Evolutionary conservation across 2,113 vertebrate species (phyloP), one percentile per base, ranked within the genome.

Genomic region (Forbesichthys papilliferus): DNA sequence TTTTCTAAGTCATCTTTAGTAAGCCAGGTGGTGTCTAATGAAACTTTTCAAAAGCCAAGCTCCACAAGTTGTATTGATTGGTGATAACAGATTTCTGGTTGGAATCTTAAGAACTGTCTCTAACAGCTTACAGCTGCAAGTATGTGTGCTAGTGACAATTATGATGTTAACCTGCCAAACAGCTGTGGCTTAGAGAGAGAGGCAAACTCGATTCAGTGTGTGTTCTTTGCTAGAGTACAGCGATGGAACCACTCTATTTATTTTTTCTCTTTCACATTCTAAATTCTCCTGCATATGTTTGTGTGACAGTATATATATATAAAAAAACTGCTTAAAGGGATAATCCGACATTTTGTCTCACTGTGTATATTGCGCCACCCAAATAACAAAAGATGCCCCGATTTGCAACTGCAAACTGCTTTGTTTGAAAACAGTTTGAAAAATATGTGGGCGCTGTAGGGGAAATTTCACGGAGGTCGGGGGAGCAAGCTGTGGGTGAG

Each of bases 271-370:
- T 16, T 18, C 54, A 12, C 27, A n/a, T 48, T 42, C 52, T 27
- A 34, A 73, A 5, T 73, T 33, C 27, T 60, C 49, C 20, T 64
- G 4, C 4, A 67, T 34, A 33, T 68, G 65, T 64, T 53, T 55
- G 16, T 48, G 16, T 60, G 51, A 48, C 54, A 59, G 16, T 54
- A 70, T 16, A 51, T 20, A 52, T 27, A 27, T 27, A 16, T 16
- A 49, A 62, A 47, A 12, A 8, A 68, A 63, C 7, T 20, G 9
- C 18, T 18, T 20, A 27, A 27, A 27, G 27, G 27, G 27, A 27
- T 27, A 27, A 27, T 20, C 20, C 20, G 2, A 27, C 27, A 27
- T 27, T 27, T 27, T 27, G 27, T 27, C 27, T 27, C 27, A 3
- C 27, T 27, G 27, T 27, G 27, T 27, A 27, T 27, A 27, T 27